These are phyloP conservation scores for Drosophila lowei DNA, from an alignment of 1,140 invertebrate genomes.

Conservation along the genomic window DNA sequence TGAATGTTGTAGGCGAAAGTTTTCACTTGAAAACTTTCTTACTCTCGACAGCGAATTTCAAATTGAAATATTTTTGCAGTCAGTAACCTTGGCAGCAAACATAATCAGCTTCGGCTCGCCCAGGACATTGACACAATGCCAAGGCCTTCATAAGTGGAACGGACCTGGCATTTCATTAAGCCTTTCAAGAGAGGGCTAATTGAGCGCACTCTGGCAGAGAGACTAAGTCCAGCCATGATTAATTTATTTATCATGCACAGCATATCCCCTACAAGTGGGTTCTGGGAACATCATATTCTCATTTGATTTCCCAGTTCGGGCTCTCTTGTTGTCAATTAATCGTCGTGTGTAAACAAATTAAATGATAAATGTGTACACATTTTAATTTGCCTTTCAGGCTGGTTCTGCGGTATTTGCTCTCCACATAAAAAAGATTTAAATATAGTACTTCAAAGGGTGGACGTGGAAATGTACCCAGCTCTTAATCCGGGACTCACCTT, in stretches of 20 bases:
- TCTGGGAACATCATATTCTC: neutral
- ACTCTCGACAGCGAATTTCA: conserved; percentile 1
- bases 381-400: conserved; percentile 12
- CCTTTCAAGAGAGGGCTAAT: conserved; percentile 9
- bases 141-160: no score
- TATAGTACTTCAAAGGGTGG: neutral
- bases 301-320: conserved; percentile 4
- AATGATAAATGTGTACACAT: conserved; percentile 28
- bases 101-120: neutral
- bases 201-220: conserved; percentile 3
- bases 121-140: no score
- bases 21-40: neutral
- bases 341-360: conserved; percentile 18
- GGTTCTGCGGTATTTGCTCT: conserved; percentile 2
- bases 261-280: no score
- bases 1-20: conserved; percentile 5
- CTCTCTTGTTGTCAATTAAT: conserved; percentile 16
- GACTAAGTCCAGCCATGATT: neutral
- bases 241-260: neutral
- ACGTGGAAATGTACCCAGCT: neutral
- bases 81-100: conserved; percentile 2
- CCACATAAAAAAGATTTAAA: neutral
- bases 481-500: no score
- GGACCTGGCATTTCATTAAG: neutral
- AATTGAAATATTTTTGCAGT: conserved; percentile 21